phyloP scores from a whole-genome alignment of 2,888 invertebrate genomes.

The Tetranychus truncatus region DNA sequence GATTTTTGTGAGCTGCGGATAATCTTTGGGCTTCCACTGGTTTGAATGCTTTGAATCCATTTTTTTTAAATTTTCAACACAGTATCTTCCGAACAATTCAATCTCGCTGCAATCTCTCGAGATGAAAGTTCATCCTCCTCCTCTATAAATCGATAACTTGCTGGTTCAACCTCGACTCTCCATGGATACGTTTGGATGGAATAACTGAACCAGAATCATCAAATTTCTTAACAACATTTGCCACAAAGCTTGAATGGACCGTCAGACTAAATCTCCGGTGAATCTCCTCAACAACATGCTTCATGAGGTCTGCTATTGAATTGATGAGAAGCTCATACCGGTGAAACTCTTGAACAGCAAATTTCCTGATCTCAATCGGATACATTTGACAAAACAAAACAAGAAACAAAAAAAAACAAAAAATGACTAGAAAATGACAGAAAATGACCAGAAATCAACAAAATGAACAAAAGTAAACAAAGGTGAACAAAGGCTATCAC shows the following conservation, averaged over 20 bases:
- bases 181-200: background rate
- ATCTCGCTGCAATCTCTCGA: background rate
- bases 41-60: background rate
- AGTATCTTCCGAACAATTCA: background rate
- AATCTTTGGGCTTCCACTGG: background rate
- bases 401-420: no score
- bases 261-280: background rate
- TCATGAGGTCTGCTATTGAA: background rate
- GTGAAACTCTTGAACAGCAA: background rate
- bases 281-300: background rate
- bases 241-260: background rate
- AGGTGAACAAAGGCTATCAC: no score
- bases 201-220: background rate
- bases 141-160: background rate
- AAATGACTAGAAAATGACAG: no score
- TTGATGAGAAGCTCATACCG: background rate
- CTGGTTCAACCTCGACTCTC: background rate
- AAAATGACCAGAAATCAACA: no score
- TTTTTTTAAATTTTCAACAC: background rate
- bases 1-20: background rate
- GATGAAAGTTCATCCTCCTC: background rate
- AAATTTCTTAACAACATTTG: background rate
- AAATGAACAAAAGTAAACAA: no score
- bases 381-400: background rate
- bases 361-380: background rate